A percentile compares a stretch with the other conserved stretches of the same genome.
phyloP scores from a whole-genome alignment of 2,888 invertebrate species.

The Archips crataeganus region DNA sequence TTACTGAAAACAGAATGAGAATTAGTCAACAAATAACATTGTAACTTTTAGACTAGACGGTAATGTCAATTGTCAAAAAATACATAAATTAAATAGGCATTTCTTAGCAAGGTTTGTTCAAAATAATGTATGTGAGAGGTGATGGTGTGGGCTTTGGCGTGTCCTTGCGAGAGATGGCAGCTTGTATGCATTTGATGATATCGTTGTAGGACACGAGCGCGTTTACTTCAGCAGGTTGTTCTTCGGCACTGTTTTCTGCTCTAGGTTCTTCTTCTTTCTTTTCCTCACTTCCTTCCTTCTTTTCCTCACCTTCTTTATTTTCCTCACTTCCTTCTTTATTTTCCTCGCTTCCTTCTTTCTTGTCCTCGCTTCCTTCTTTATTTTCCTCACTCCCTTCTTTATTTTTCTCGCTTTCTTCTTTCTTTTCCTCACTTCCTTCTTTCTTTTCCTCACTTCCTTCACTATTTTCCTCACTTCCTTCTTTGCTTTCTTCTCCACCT shows the following conservation, averaged over 20 bases:
- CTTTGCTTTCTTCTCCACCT: neutral
- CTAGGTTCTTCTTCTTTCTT: slow-evolving; percentile 28
- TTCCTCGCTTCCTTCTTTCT: neutral
- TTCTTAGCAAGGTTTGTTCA: slow-evolving; percentile 63
- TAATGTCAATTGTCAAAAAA: slow-evolving; percentile 16
- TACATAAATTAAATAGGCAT: slow-evolving; percentile 8
- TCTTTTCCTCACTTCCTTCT: neutral
- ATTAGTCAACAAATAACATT: slow-evolving; percentile 40
- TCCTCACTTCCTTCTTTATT: neutral
- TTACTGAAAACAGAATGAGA: slow-evolving; percentile 41
- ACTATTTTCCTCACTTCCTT: slow-evolving; percentile 35
- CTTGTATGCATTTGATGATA: slow-evolving; percentile 69
- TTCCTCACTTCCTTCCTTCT: slow-evolving; percentile 36
- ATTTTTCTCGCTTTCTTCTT: neutral
- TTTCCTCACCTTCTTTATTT: slow-evolving; percentile 35
- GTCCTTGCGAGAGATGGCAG: slow-evolving; percentile 55
- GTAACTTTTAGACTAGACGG: slow-evolving; percentile 57
- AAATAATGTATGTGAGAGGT: slow-evolving; percentile 71
- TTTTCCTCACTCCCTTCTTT: slow-evolving; percentile 11
- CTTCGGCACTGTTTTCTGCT: slow-evolving; percentile 25
- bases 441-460: slow-evolving; percentile 12
- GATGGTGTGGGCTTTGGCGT: slow-evolving; percentile 54
- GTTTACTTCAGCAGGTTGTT: slow-evolving; percentile 41
- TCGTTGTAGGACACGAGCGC: slow-evolving; percentile 62
- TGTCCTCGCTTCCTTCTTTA: neutral